Conservation (phyloP, 2,797 vertebrate genomes). For the Alauda arvensis region DNA sequence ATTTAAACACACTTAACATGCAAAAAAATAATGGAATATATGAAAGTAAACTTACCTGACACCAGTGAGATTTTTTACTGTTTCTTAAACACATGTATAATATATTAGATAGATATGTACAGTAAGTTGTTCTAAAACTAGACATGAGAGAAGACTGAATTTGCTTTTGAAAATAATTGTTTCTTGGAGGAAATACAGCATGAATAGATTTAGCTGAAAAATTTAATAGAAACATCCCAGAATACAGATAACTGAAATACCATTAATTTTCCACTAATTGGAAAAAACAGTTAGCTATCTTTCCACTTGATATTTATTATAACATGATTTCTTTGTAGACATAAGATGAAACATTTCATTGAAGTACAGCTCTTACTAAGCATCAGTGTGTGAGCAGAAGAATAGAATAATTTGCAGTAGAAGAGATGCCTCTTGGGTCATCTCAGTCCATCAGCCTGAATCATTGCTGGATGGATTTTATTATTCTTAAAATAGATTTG, state of each 20-base stretch:
- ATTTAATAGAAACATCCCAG: not conserved
- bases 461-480: not conserved
- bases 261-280: slow-evolving; percentile 4
- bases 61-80: not conserved
- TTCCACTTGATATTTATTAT: slow-evolving; percentile 11
- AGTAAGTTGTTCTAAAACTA: not conserved
- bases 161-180: not conserved
- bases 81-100: not conserved
- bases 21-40: not conserved
- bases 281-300: not conserved
- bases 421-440: not conserved
- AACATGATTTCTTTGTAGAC: not conserved
- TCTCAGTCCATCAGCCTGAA: not conserved
- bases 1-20: not conserved
- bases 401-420: not conserved
- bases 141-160: not conserved
- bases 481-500: slow-evolving; percentile 30
- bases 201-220: not conserved
- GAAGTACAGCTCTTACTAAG: not conserved
- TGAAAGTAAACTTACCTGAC: not conserved
- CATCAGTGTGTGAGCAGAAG: not conserved
- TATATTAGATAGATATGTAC: not conserved
- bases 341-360: not conserved
- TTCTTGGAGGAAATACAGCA: not conserved
- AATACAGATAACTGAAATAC: not conserved